phyloP scores from a whole-genome alignment of 2,113 vertebrate genomes.

The Sinocyclocheilus anophthalmus region DNA sequence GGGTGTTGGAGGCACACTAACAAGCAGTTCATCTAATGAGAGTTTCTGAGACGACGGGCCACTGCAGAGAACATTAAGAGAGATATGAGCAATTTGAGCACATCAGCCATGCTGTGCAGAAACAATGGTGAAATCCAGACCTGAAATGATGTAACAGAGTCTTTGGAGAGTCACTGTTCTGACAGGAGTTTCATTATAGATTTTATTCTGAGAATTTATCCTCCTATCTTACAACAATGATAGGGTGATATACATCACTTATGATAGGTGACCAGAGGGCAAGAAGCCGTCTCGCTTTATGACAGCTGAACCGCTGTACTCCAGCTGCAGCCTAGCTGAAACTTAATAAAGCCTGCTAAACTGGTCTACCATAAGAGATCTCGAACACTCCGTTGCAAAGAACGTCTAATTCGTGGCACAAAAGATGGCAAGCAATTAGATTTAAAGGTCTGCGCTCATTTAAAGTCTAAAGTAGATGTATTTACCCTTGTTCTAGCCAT shows the following conservation, averaged over 20 bases:
- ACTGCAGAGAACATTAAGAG: slow-evolving; percentile 43
- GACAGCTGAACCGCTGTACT: slow-evolving; percentile 2
- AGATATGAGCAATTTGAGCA: slow-evolving; percentile 40
- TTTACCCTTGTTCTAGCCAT: slow-evolving; percentile 10
- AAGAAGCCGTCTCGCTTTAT: slow-evolving; percentile 13
- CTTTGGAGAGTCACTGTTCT: slow-evolving; percentile 44
- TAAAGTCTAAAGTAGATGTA: neutral
- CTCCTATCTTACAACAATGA: slow-evolving; percentile 29
- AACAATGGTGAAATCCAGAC: slow-evolving; percentile 43
- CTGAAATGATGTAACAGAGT: slow-evolving; percentile 50
- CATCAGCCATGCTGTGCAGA: slow-evolving; percentile 39
- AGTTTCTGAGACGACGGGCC: slow-evolving; percentile 23
- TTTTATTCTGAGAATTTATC: slow-evolving; percentile 54
- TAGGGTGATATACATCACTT: slow-evolving; percentile 50
- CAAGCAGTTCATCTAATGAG: slow-evolving; percentile 48
- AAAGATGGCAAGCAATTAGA: neutral
- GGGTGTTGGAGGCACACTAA: slow-evolving; percentile 20
- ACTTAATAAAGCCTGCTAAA: slow-evolving; percentile 15
- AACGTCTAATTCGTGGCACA: neutral
- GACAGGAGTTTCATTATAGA: slow-evolving; percentile 54
- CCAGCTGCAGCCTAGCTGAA: neutral
- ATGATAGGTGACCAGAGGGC: slow-evolving; percentile 40
- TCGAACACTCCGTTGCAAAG: slow-evolving; percentile 10
- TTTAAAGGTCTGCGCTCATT: neutral
- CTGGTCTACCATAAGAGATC: slow-evolving; percentile 4